A percentile compares a stretch with the other conserved stretches of the same genome.
Conservation (phyloP, 1,140 invertebrate genomes). For the Episyrphus balteatus region DNA sequence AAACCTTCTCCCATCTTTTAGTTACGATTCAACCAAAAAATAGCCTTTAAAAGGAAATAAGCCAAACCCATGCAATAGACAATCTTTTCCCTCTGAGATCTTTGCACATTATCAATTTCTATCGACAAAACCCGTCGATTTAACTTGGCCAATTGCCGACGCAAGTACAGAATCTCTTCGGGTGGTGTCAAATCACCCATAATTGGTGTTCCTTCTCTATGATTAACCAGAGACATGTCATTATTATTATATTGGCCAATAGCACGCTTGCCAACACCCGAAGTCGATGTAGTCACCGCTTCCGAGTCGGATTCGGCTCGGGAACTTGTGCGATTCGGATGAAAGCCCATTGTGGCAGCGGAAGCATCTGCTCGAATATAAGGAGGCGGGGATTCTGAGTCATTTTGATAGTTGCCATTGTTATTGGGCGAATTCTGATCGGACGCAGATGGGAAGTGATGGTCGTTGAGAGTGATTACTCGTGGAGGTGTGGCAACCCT, state of each 20-base stretch:
- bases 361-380: slow-evolving; percentile 28
- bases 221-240: slow-evolving; percentile 23
- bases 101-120: slow-evolving; percentile 66
- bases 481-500: slow-evolving; percentile 70
- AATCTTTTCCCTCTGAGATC: slow-evolving; percentile 71
- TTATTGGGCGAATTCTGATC: slow-evolving; percentile 40
- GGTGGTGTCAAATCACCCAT: slow-evolving; percentile 54
- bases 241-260: slow-evolving; percentile 19
- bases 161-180: slow-evolving; percentile 70
- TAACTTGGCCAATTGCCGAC: slow-evolving; percentile 70
- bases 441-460: slow-evolving; percentile 64
- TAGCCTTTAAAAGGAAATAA: slow-evolving; percentile 73
- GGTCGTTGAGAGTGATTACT: slow-evolving; percentile 68
- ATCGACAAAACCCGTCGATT: slow-evolving; percentile 75
- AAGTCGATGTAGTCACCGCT: slow-evolving; percentile 20
- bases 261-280: slow-evolving; percentile 28
- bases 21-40: slow-evolving; percentile 69
- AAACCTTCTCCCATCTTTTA: slow-evolving; percentile 26
- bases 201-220: slow-evolving; percentile 52
- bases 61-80: slow-evolving; percentile 67
- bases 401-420: slow-evolving; percentile 19
- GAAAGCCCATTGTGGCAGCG: slow-evolving; percentile 20
- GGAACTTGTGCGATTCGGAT: slow-evolving; percentile 20
- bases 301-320: slow-evolving; percentile 33
- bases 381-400: slow-evolving; percentile 17